Conservation (phyloP, 2,888 invertebrate species). For the Tineola bisselliella region DNA sequence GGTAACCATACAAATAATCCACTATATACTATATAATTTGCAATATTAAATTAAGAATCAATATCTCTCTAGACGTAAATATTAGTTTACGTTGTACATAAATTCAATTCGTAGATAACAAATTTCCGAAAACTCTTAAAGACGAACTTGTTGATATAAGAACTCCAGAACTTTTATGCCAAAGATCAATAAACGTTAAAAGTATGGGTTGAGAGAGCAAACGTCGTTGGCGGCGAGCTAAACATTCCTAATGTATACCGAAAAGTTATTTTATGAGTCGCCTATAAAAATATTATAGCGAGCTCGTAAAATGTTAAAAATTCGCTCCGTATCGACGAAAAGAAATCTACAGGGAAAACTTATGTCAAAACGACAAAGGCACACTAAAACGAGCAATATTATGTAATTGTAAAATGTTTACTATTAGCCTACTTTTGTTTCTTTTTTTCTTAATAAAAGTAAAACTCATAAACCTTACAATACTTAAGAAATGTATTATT, state of each 20-base stretch:
- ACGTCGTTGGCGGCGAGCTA: conserved; percentile 30
- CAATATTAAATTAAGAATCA: background rate
- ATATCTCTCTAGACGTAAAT: background rate
- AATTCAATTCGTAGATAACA: conserved; percentile 17
- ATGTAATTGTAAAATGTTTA: background rate
- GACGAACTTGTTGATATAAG: background rate
- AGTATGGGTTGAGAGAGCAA: conserved; percentile 43
- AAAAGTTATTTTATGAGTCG: conserved; percentile 57
- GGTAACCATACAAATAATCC: background rate
- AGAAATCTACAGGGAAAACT: background rate
- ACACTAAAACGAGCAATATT: background rate
- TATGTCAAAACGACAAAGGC: conserved; percentile 2
- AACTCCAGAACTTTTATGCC: conserved; percentile 33
- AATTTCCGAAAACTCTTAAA: conserved; percentile 36
- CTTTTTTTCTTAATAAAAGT: too few species aligned
- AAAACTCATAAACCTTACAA: too few species aligned
- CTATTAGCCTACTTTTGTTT: background rate
- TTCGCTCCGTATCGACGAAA: conserved; percentile 27
- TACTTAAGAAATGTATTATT: too few species aligned
- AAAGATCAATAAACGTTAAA: conserved; percentile 55
- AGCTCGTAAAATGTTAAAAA: conserved; percentile 48
- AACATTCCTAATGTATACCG: conserved; percentile 50
- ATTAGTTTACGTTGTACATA: background rate
- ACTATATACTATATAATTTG: background rate
- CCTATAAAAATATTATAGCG: conserved; percentile 59